Evolutionary conservation across 2,888 invertebrate species (phyloP).

Genomic region (Aleiodes alternator): DNA sequence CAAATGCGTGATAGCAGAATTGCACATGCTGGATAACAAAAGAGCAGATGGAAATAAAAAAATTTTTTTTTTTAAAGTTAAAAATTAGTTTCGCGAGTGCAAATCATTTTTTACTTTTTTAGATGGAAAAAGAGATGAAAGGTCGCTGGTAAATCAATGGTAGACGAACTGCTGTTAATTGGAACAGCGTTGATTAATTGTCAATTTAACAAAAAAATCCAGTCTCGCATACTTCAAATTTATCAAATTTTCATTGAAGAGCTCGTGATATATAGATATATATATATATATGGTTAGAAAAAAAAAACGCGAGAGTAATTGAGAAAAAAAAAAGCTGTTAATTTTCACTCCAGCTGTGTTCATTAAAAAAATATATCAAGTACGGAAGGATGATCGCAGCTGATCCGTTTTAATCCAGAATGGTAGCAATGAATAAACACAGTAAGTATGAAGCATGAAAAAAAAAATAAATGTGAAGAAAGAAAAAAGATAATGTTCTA

Average conservation of each 20-base stretch:
- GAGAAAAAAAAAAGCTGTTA: conserved; percentile 15
- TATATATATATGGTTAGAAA: background rate
- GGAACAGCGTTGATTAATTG: conserved; percentile 26
- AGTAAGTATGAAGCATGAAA: conserved; percentile 21
- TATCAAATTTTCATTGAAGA: background rate
- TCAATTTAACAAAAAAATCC: conserved; percentile 9
- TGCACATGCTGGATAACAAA: background rate
- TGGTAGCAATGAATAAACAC: conserved; percentile 17
- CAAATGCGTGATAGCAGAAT: conserved; percentile 47
- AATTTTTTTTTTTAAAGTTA: background rate
- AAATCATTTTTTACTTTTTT: conserved; percentile 3
- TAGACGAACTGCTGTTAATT: conserved; percentile 22
- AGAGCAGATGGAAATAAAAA: background rate
- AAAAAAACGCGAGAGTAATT: background rate
- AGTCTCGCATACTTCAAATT: background rate
- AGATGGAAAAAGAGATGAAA: background rate
- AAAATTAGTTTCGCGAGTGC: conserved; percentile 12
- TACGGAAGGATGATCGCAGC: conserved; percentile 25
- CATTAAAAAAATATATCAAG: conserved; percentile 21
- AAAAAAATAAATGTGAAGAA: background rate
- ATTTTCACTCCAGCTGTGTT: conserved; percentile 21
- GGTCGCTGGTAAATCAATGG: conserved; percentile 5
- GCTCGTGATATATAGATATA: background rate
- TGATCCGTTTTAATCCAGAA: conserved; percentile 19
- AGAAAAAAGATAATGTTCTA: conserved; percentile 11